Base-by-base conservation (phyloP, 2,888 invertebrate species). In the Amblyteles armatorius region DNA sequence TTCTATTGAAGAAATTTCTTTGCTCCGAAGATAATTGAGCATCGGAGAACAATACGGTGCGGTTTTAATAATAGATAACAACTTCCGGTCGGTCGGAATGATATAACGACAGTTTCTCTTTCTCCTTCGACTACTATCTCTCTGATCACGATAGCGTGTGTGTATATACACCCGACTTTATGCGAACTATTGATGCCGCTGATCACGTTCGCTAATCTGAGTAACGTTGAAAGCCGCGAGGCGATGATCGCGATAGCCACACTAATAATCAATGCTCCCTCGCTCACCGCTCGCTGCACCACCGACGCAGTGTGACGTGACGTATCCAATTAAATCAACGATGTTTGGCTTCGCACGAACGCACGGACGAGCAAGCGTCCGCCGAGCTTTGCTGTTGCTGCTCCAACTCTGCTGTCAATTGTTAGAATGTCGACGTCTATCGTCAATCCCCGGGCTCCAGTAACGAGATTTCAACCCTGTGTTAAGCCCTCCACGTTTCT, bases 251-350 rank as follows among this genome's bases (percentile, higher is more conserved):
- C 67, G 57, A 73, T 68, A 67, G 48, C 55, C 44, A 48, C 44
- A 63, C 55, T 71, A 82, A 55, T 82, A 82, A 76, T 82, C 71
- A 71, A 82, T 52, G 65, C 79, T 77, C 65, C 65, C 40, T 26
- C 48, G 26, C 65, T 82, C 76, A 57, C n/a, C 63, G 7, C 29
- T 9, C 63, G 26, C 55, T 29, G 48, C 40, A 29, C 40, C 50
- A 69, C 60, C 48, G 57, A 68, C 57, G 80, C 67, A 65, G 60
- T 55, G 82, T 55, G 82, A 82, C 77, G 76, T 71, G 65, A 82
- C 77, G 33, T 71, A 65, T 82, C 71, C 76, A 82, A 82, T 76
- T 82, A 82, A 71, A 77, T 63, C 82, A 76, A 76, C 63, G 60
- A 48, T 69, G 69, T 76, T 69, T 69, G 81, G 81, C 52, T 52